Percentiles rank a stretch among this genome's conserved stretches.
Conservation (phyloP, 2,888 invertebrate species). For the Mactromeris polynyma region DNA sequence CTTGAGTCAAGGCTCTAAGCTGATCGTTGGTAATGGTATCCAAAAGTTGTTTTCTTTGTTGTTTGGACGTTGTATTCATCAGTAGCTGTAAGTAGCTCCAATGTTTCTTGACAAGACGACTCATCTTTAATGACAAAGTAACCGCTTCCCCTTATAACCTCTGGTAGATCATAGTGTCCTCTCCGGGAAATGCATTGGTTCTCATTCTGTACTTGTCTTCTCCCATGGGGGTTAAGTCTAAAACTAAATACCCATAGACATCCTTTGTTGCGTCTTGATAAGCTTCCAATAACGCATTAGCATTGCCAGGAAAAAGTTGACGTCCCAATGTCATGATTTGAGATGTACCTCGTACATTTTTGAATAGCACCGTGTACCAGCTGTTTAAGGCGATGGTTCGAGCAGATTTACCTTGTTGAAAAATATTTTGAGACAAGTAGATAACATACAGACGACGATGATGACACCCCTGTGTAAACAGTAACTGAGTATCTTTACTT, state of each 20-base stretch:
- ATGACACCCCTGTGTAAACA: conserved; percentile 52
- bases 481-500: conserved; percentile 21
- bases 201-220: conserved; percentile 30
- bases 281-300: conserved; percentile 33
- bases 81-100: not conserved
- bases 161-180: conserved; percentile 27
- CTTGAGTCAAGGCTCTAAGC: conserved; percentile 28
- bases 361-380: conserved; percentile 42
- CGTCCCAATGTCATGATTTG: conserved; percentile 29
- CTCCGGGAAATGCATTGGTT: conserved; percentile 34
- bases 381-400: conserved; percentile 50
- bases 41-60: conserved; percentile 17
- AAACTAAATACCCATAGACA: conserved; percentile 47
- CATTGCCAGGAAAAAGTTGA: conserved; percentile 51
- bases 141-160: not conserved
- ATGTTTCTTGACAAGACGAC: not conserved
- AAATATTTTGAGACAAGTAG: conserved; percentile 54
- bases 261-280: conserved; percentile 48
- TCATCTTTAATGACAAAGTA: not conserved
- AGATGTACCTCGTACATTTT: conserved; percentile 41
- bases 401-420: conserved; percentile 28
- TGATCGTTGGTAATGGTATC: conserved; percentile 43
- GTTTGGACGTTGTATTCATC: conserved; percentile 1
- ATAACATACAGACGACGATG: conserved; percentile 44
- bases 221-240: conserved; percentile 48